Evolutionary conservation across 2,113 vertebrate species (phyloP).

Genomic region (Sorex fumeus): DNA sequence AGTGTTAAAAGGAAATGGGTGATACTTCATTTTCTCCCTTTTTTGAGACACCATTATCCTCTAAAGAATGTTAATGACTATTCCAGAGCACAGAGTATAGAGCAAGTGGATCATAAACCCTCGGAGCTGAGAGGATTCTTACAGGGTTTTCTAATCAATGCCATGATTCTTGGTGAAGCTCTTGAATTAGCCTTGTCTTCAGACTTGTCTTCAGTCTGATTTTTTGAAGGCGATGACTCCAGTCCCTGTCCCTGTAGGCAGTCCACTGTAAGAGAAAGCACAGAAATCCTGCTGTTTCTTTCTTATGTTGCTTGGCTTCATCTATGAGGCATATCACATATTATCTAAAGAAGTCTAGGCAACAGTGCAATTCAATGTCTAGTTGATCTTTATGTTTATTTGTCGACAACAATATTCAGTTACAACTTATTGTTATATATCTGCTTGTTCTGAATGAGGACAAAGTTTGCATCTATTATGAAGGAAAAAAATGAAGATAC

Average conservation of each 20-base stretch:
- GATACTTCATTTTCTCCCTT: neutral
- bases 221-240: constrained; percentile 31
- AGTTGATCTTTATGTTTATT: constrained; percentile 41
- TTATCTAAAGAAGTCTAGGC: neutral
- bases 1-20: constrained; percentile 14
- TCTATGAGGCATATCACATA: neutral
- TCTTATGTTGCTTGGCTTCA: neutral
- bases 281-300: neutral
- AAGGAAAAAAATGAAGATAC: constrained; percentile 42
- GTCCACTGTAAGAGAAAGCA: neutral
- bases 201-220: neutral
- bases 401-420: neutral
- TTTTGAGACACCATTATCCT: neutral
- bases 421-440: constrained; percentile 22
- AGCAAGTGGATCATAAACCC: neutral
- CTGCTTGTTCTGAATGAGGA: constrained; percentile 40
- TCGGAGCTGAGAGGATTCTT: neutral
- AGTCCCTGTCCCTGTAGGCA: neutral
- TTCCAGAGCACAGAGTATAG: neutral
- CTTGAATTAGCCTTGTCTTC: neutral
- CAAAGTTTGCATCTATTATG: constrained; percentile 23
- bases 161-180: neutral
- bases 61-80: neutral
- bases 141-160: neutral
- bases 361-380: neutral